Evolutionary conservation across 92 coral and sea anemone species (phyloP).

Genomic region (Palythoa caribaeorum): DNA sequence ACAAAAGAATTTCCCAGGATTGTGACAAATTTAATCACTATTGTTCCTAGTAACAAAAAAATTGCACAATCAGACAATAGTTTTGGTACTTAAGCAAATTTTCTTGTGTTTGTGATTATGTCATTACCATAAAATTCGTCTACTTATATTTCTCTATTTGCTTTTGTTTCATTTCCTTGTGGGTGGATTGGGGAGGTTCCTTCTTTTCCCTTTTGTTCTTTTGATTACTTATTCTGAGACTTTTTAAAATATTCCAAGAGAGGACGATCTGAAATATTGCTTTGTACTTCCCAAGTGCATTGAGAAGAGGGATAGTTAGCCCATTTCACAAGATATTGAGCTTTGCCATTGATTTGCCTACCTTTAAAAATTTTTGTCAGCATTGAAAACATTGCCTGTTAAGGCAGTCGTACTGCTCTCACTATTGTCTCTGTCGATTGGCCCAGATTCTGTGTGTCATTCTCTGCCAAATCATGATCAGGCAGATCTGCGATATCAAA

Average conservation of each 20-base stretch:
- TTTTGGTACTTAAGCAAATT: not conserved
- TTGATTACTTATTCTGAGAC: not conserved
- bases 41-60: not conserved
- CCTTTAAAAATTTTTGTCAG: not conserved
- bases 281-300: not conserved
- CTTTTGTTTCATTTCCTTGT: not conserved
- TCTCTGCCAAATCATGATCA: not conserved
- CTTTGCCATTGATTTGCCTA: not conserved
- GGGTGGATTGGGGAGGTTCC: too few relatives aligned
- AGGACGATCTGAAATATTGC: not conserved
- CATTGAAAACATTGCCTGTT: not conserved
- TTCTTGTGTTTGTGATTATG: not conserved
- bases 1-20: slow-evolving; percentile 5
- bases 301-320: not conserved
- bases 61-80: not conserved
- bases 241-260: not conserved
- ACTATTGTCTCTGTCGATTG: not conserved
- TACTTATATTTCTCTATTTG: not conserved
- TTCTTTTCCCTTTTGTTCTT: not conserved
- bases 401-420: not conserved
- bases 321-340: slow-evolving; percentile 13
- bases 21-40: not conserved
- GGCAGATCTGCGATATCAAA: not conserved
- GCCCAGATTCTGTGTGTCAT: not conserved
- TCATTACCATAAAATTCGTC: not conserved